Percentiles rank a stretch among this genome's conserved stretches.
phyloP scores from a whole-genome alignment of 2,888 invertebrate species.

The Mimachlamys varia region DNA sequence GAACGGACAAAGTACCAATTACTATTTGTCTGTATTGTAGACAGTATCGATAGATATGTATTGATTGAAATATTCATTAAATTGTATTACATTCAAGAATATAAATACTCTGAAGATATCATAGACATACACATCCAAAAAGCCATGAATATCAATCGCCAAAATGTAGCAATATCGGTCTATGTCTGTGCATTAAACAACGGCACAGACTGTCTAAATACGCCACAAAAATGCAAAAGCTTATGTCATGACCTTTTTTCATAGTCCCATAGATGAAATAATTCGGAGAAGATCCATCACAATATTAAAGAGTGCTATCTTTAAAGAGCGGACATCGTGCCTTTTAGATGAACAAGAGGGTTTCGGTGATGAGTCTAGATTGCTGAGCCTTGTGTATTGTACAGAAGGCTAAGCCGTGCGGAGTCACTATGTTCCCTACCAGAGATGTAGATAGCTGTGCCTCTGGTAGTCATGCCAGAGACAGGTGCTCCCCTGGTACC shows the following conservation, averaged over 20 bases:
- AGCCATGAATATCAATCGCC: conserved; percentile 16
- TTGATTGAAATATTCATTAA: conserved; percentile 27
- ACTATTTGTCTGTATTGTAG: not conserved
- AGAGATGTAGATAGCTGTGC: not conserved
- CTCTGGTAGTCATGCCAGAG: not conserved
- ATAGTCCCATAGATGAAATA: conserved; percentile 34
- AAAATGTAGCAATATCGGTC: not conserved
- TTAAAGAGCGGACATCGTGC: conserved; percentile 28
- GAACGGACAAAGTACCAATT: not conserved
- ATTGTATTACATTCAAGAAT: not conserved
- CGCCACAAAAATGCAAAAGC: conserved; percentile 32
- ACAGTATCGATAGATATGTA: conserved; percentile 7
- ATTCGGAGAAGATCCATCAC: conserved; percentile 34
- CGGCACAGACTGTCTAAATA: conserved; percentile 17
- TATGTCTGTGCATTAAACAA: conserved; percentile 5
- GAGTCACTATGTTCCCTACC: not conserved
- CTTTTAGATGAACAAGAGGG: conserved; percentile 18
- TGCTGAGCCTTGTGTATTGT: not conserved
- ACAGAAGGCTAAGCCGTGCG: not conserved
- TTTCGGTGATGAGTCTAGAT: not conserved
- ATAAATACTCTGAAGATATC: not conserved
- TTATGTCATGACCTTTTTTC: conserved; percentile 24
- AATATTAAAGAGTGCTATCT: conserved; percentile 31
- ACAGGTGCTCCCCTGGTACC: conserved; percentile 5
- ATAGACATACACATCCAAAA: conserved; percentile 8